Conservation (phyloP, 2,888 invertebrate species). For the Pandemis heparana region DNA sequence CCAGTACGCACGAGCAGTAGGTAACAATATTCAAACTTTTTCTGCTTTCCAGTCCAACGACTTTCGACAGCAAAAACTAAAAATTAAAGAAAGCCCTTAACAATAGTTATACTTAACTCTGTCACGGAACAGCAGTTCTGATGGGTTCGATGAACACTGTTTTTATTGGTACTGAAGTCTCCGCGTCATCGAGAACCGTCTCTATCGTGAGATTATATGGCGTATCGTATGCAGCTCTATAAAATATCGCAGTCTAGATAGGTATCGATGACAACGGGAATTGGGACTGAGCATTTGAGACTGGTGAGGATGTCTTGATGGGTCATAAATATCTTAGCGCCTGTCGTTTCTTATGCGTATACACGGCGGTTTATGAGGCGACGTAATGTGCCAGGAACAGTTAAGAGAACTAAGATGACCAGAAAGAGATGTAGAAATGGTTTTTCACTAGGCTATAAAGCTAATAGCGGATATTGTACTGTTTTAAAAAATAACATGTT, state of each 20-base stretch:
- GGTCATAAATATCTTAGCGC: constrained; percentile 31
- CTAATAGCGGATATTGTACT: too few species aligned
- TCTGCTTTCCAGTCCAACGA: constrained; percentile 35
- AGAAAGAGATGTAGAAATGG: not conserved
- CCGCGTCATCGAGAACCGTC: not conserved
- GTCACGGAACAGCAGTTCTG: constrained; percentile 58
- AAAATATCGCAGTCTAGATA: not conserved
- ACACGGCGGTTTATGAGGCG: not conserved
- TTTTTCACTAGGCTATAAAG: not conserved
- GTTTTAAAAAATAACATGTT: too few species aligned
- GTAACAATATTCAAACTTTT: constrained; percentile 16
- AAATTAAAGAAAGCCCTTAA: constrained; percentile 47
- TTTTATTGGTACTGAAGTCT: constrained; percentile 20
- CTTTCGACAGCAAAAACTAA: constrained; percentile 47
- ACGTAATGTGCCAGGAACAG: not conserved
- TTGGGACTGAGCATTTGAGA: not conserved
- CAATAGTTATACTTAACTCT: constrained; percentile 42
- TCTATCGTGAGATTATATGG: not conserved
- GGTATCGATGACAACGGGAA: not conserved
- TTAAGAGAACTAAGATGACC: not conserved
- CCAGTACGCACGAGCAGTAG: not conserved
- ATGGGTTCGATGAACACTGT: constrained; percentile 62
- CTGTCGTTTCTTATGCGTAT: constrained; percentile 5
- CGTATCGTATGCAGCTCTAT: not conserved
- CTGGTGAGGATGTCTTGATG: constrained; percentile 18